Conservation (phyloP, 2,113 vertebrate genomes). For the Notothenia rossii region DNA sequence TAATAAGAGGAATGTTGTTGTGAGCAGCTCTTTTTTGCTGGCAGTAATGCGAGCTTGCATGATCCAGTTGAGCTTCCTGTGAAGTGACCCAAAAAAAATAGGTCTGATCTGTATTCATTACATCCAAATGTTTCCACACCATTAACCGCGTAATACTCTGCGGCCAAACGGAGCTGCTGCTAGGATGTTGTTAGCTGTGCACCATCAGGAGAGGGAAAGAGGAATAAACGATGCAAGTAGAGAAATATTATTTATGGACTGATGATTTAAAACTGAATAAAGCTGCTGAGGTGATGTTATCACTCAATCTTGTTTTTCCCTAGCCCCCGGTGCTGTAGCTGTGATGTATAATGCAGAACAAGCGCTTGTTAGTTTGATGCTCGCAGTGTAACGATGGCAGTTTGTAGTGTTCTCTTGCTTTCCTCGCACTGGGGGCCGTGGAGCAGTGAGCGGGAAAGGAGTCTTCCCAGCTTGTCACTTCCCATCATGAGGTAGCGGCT, state of each 20-base stretch:
- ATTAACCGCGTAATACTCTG: conserved; percentile 73
- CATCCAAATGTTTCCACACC: conserved; percentile 76
- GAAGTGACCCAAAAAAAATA: conserved; percentile 75
- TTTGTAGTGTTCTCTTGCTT: conserved; percentile 50
- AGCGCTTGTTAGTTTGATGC: conserved; percentile 56
- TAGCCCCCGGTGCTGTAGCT: conserved; percentile 25
- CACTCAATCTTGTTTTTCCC: conserved; percentile 27
- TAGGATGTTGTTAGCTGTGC: conserved; percentile 36
- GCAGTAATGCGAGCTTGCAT: conserved; percentile 65
- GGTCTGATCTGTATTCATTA: conserved; percentile 79
- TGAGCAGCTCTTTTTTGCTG: conserved; percentile 56
- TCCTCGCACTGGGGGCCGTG: conserved; percentile 58
- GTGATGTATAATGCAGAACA: conserved; percentile 65
- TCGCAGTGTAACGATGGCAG: conserved; percentile 35
- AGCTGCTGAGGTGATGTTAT: conserved; percentile 46
- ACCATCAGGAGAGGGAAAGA: conserved; percentile 25
- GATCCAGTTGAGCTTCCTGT: conserved; percentile 74
- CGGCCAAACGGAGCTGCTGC: conserved; percentile 56
- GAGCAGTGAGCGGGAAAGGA: conserved; percentile 64
- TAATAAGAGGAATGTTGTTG: conserved; percentile 57
- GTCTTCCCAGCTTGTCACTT: conserved; percentile 71
- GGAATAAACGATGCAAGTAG: conserved; percentile 15
- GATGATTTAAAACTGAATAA: conserved; percentile 50
- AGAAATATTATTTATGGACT: conserved; percentile 56
- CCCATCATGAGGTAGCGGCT: conserved; percentile 64